phyloP scores from a whole-genome alignment of 2,797 vertebrate genomes.

The Oceanodroma leucorhoa region DNA sequence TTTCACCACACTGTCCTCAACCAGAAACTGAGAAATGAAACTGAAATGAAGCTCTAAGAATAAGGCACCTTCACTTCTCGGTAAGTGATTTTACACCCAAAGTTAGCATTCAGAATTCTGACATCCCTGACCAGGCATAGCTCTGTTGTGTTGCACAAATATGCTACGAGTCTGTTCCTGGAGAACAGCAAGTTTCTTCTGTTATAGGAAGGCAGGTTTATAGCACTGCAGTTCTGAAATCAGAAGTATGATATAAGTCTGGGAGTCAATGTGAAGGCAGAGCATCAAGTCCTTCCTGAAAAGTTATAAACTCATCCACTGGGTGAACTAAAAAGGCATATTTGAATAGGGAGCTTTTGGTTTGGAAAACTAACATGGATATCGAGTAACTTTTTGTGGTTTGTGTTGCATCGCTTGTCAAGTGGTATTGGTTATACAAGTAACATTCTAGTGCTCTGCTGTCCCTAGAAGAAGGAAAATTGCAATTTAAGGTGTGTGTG shows the following conservation, averaged over 20 bases:
- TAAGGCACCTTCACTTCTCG: background rate
- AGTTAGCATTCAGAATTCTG: background rate
- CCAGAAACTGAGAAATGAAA: background rate
- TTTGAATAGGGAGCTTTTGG: background rate
- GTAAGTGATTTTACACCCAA: background rate
- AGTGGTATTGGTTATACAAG: slow-evolving; percentile 45
- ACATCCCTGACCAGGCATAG: background rate
- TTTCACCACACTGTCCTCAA: background rate
- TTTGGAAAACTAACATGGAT: background rate
- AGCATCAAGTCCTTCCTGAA: background rate
- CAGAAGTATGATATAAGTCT: background rate
- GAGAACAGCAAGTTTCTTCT: background rate
- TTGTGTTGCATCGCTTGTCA: slow-evolving; percentile 25
- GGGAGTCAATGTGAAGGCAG: background rate
- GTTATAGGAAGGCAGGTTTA: background rate
- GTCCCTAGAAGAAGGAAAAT: background rate
- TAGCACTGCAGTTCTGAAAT: background rate
- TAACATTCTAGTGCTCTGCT: background rate
- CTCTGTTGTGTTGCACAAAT: background rate
- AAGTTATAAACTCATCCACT: background rate
- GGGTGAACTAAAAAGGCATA: background rate
- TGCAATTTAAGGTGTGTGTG: background rate
- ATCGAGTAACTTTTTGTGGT: background rate
- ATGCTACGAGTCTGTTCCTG: background rate
- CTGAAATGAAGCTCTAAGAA: background rate